Conservation (phyloP, 2,113 vertebrate species). For the Centrocercus urophasianus region DNA sequence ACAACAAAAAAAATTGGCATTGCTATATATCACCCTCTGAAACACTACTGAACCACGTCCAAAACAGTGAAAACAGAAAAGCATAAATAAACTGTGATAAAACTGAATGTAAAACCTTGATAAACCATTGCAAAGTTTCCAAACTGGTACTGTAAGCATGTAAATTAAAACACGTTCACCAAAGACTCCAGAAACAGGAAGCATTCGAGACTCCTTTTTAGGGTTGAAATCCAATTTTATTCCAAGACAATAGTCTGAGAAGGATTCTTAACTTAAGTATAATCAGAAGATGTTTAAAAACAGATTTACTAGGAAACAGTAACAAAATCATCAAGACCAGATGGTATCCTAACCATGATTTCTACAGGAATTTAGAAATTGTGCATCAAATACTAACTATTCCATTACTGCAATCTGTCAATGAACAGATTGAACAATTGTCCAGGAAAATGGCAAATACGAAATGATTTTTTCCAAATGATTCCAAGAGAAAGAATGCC, state of each 20-base stretch:
- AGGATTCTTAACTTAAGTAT: neutral
- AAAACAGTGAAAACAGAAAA: neutral
- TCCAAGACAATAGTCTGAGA: neutral
- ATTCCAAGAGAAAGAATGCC: neutral
- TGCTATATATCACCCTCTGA: neutral
- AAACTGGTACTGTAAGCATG: neutral
- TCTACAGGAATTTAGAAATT: neutral
- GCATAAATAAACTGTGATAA: neutral
- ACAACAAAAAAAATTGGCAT: neutral
- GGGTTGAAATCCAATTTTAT: neutral
- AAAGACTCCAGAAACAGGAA: neutral
- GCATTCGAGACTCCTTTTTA: neutral
- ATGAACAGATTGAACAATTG: neutral
- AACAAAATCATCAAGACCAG: neutral
- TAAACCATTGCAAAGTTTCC: neutral
- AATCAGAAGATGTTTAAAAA: neutral
- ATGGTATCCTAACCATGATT: neutral
- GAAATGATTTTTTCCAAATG: neutral
- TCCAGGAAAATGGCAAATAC: neutral
- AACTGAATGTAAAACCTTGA: neutral
- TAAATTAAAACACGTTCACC: neutral
- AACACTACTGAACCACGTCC: accelerated
- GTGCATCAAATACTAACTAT: neutral
- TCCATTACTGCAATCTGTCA: neutral
- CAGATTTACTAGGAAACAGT: neutral